Base-by-base conservation (phyloP, 2,113 vertebrate species). In the Agapornis roseicollis region DNA sequence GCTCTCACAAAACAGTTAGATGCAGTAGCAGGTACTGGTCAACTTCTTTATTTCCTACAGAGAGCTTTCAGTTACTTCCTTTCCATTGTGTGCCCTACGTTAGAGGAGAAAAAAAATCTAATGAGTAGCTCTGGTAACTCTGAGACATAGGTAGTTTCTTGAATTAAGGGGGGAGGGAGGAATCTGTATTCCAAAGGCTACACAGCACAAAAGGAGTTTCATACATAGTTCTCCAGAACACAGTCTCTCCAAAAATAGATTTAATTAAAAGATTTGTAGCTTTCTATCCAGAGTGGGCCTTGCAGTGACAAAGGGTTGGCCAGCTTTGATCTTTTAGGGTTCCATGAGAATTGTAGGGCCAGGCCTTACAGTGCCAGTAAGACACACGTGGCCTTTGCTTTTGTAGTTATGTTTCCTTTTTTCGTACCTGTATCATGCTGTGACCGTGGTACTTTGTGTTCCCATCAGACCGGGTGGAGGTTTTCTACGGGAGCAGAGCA, bases 1-100 rank as follows among this genome's bases (percentile, higher is more conserved):
- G 99, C 99, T 8, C 98, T 99, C 88, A 99, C 98, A 11, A 98
- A 98, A 89, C 99, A 99, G 97, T 98, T 99, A 97, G 98, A 99
- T 82, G 96, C 97, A 11, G 97, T 99, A 93, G 96, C 98, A 92
- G 99, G 99, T 99, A 98, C 91, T 86, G 63, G 55, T 85, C 65
- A 66, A 74, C 50, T 95, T 93, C 76, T 85, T 69, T 77, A 44
- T 91, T 92, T 80, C 52, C 47, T 61, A 49, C 11, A 53, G 61
- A 52, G 55, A 66, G 53, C 24, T 90, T 78, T 88, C 49, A 63
- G 17, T 80, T 84, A 58, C 27, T 80, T 83, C 18, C 60, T 15
- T 77, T 88, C 33, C 58, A 4, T 68, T 56, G 56, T 17, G 13
- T 42, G 29, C 2, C 1, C 39, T 58, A 73, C 66, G 50, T 73